Percentiles rank a stretch among this genome's conserved stretches.
Conservation (phyloP, 2,888 invertebrate species). For the Xanthia icteritia region DNA sequence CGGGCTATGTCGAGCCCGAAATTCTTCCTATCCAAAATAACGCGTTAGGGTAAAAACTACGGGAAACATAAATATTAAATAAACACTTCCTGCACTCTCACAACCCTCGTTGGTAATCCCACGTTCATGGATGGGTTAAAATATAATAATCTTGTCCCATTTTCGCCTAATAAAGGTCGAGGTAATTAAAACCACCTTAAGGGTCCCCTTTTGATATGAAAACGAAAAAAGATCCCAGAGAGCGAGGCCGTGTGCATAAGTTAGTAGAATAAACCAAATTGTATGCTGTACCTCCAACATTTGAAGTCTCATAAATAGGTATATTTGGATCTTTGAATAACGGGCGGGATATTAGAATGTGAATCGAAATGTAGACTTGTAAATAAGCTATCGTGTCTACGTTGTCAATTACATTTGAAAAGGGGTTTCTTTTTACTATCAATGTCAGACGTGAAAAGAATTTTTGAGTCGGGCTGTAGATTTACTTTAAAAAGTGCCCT, state of each 20-base stretch:
- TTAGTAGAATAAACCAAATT: slow-evolving; percentile 43
- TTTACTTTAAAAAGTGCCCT: slow-evolving; percentile 57
- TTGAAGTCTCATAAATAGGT: slow-evolving; percentile 41
- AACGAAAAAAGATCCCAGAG: slow-evolving; percentile 50
- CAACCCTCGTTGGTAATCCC: slow-evolving; percentile 52
- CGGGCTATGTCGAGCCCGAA: slow-evolving; percentile 14
- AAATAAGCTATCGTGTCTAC: slow-evolving; percentile 63
- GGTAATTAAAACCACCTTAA: slow-evolving; percentile 56
- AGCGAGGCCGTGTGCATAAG: slow-evolving; percentile 40
- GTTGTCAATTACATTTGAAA: slow-evolving; percentile 68
- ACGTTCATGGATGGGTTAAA: slow-evolving; percentile 52
- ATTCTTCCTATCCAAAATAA: slow-evolving; percentile 21
- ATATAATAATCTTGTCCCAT: slow-evolving; percentile 63
- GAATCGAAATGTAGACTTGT: slow-evolving; percentile 60
- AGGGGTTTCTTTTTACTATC: slow-evolving; percentile 65
- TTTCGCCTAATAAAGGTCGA: slow-evolving; percentile 57
- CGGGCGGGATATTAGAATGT: slow-evolving; percentile 47
- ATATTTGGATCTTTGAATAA: slow-evolving; percentile 57
- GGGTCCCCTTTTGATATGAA: slow-evolving; percentile 36
- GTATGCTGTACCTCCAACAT: slow-evolving; percentile 29
- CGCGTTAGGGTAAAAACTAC: slow-evolving; percentile 41
- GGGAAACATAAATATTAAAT: slow-evolving; percentile 37
- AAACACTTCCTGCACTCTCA: slow-evolving; percentile 34
- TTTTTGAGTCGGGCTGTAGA: slow-evolving; percentile 53
- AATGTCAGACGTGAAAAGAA: slow-evolving; percentile 65